Evolutionary conservation across 1,140 invertebrate species (phyloP).

Genomic region (Megathymus violae): DNA sequence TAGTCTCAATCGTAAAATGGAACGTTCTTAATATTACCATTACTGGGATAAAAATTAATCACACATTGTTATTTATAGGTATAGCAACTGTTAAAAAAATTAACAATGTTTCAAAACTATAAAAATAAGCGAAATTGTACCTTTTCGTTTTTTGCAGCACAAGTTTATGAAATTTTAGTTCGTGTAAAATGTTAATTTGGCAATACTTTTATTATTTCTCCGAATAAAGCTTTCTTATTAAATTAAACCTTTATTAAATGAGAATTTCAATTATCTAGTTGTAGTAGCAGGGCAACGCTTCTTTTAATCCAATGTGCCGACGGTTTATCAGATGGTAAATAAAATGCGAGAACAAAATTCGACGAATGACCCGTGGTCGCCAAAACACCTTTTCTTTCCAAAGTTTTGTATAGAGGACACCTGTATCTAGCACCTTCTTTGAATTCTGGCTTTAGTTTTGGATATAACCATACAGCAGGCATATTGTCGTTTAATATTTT

Average conservation of each 20-base stretch:
- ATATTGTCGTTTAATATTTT: constrained; percentile 93
- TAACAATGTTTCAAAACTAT: no score
- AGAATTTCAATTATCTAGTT: constrained; percentile 87
- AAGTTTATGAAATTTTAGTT: no score
- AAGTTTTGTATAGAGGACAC: constrained; percentile 95
- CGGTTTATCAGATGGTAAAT: constrained; percentile 88
- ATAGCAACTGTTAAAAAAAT: no score
- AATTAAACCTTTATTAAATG: neutral
- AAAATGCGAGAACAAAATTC: constrained; percentile 93
- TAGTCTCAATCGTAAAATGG: no score
- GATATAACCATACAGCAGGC: constrained; percentile 90
- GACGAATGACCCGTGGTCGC: constrained; percentile 96
- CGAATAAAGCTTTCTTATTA: neutral
- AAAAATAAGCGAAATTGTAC: no score
- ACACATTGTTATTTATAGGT: no score
- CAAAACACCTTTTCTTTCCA: constrained; percentile 90
- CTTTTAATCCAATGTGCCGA: constrained; percentile 94
- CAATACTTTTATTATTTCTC: no score
- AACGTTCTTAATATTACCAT: no score
- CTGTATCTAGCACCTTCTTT: constrained; percentile 86
- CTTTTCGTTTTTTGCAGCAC: no score
- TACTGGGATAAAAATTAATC: no score
- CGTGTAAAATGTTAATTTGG: no score
- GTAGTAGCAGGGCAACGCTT: constrained; percentile 93
- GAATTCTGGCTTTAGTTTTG: constrained; percentile 84